Evolutionary conservation across 1,140 invertebrate genomes (phyloP).

Genomic region (Melitaea cinxia): DNA sequence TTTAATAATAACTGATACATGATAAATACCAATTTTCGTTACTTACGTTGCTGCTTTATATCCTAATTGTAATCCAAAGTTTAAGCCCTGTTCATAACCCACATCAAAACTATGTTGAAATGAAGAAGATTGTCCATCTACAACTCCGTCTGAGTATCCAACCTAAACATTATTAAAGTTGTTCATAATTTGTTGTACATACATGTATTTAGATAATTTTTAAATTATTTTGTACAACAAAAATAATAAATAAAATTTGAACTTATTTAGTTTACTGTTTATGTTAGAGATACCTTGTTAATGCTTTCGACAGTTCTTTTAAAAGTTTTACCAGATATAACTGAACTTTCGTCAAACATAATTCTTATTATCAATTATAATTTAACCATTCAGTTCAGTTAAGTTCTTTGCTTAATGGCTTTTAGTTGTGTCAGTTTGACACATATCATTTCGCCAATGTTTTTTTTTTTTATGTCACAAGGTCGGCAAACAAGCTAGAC

Average conservation of each 20-base stretch:
- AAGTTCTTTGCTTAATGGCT: too few relatives aligned
- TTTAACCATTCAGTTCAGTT: too few relatives aligned
- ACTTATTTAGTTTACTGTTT: too few relatives aligned
- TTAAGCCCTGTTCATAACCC: slow-evolving; percentile 62
- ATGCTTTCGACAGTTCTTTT: slow-evolving; percentile 41
- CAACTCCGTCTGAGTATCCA: slow-evolving; percentile 63
- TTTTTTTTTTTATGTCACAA: too few relatives aligned
- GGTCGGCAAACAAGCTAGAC: too few relatives aligned
- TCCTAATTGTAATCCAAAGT: slow-evolving; percentile 58
- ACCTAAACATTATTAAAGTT: slow-evolving; percentile 41
- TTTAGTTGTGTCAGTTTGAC: too few relatives aligned
- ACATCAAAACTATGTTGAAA: slow-evolving; percentile 68
- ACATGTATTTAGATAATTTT: background rate
- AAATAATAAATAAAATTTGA: too few relatives aligned
- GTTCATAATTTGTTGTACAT: background rate
- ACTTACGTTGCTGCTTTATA: slow-evolving; percentile 46
- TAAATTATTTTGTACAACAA: too few relatives aligned
- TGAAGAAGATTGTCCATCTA: slow-evolving; percentile 56
- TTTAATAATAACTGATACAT: too few relatives aligned
- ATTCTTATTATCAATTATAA: too few relatives aligned
- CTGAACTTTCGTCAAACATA: slow-evolving; percentile 47
- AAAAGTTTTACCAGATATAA: slow-evolving; percentile 47
- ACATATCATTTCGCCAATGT: too few relatives aligned
- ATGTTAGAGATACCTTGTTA: slow-evolving; percentile 51
- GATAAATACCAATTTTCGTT: too few relatives aligned